Base-by-base conservation (phyloP, 2,113 vertebrate genomes). In the Takifugu flavidus region DNA sequence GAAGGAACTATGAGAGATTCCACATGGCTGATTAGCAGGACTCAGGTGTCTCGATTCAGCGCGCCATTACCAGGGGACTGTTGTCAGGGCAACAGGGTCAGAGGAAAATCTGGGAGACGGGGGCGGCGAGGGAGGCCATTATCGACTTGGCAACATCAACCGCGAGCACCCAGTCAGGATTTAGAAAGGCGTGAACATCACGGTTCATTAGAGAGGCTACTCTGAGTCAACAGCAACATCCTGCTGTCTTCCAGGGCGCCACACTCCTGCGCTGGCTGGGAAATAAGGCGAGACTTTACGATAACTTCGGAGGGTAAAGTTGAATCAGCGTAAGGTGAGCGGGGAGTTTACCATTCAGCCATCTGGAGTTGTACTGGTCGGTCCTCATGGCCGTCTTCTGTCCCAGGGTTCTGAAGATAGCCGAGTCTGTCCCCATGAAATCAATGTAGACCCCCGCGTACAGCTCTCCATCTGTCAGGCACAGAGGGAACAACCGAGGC, bases 331-430 rank as follows among this genome's bases (percentile, higher is more conserved):
- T 34, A 61, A 62, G 39, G 60, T 69, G 46, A 71, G 49, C 46
- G 47, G 55, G 60, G 73, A 65, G 63, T 29, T 80, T 89, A 99
- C 97, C 97, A 0, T 99, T 96, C 59, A 99, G 91, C 97, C 97
- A 99, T 85, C 96, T 95, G 44, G 97, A 99, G 75, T 99, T 99
- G 90, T 99, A 98, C 88, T 99, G 97, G 85, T 99, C 97, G 0
- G 96, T 98, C 82, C 97, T 93, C 96, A 99, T 99, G 85, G 95
- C 95, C 0, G 97, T 98, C 89, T 98, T 95, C 78, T 96, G 96
- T 75, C 97, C 96, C 78, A 99, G 93, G 0, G 96, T 98, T 66
- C 96, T 94, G 87, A 98, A 99, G 86, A 99, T 98, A 77, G 96
- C 95, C 0, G 97, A 96, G 0, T 99, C 97, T 0, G 96, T 98